phyloP scores from a whole-genome alignment of 2,888 invertebrate species.

The Chloroclysta siterata region DNA sequence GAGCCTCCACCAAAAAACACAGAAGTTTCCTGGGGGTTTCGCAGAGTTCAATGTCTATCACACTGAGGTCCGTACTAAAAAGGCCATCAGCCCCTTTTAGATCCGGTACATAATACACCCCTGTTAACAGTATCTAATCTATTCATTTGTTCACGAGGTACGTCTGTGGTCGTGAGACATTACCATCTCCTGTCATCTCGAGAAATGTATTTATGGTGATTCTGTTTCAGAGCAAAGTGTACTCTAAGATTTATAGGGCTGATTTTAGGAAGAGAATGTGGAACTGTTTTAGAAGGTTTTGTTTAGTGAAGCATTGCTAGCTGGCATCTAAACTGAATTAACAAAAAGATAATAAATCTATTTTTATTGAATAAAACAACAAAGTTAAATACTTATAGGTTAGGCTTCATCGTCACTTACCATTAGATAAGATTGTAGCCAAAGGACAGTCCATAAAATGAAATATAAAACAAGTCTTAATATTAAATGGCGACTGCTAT shows the following conservation, averaged over 20 bases:
- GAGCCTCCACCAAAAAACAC: no score
- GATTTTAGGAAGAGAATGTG: slow-evolving; percentile 6
- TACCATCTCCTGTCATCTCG: slow-evolving; percentile 35
- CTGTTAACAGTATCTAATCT: slow-evolving; percentile 19
- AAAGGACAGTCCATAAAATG: no score
- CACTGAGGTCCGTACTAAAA: not conserved
- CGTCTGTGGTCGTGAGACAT: slow-evolving; percentile 27
- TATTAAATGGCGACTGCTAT: not conserved
- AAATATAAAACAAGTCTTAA: not conserved
- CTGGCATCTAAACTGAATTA: not conserved
- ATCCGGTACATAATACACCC: not conserved
- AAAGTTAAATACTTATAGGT: no score
- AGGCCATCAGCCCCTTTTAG: not conserved
- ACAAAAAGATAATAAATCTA: not conserved
- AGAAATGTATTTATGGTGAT: slow-evolving; percentile 22
- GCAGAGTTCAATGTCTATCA: no score
- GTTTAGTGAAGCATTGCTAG: not conserved
- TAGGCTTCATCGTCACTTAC: no score
- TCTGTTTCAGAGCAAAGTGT: slow-evolving; percentile 19
- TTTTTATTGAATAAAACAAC: not conserved
- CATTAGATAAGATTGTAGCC: no score
- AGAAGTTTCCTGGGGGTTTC: no score
- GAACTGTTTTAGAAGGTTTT: not conserved
- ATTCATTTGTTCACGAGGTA: slow-evolving; percentile 23
- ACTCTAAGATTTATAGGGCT: slow-evolving; percentile 25